Conservation (phyloP, 1,140 invertebrate species). For the Musca vetustissima region DNA sequence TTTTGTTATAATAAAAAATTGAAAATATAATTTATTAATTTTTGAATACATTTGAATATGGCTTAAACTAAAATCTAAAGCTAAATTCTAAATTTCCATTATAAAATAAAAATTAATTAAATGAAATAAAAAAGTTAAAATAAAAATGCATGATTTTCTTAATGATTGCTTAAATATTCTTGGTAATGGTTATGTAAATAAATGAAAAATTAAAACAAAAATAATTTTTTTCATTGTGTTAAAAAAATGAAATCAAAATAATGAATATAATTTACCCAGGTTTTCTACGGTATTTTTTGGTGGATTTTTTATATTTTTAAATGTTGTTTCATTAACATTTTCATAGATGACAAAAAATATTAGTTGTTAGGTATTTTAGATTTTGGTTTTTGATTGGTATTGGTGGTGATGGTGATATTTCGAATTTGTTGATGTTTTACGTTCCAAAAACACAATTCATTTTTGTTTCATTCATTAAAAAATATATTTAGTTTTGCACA, state of each 20-base stretch:
- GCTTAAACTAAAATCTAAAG: not conserved
- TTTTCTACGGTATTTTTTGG: conserved; percentile 33
- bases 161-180: conserved; percentile 33
- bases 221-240: conserved; percentile 1
- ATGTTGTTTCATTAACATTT: conserved; percentile 25
- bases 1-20: not conserved
- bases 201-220: conserved; percentile 2
- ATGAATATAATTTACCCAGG: conserved; percentile 31
- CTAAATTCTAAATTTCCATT: not conserved
- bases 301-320: conserved; percentile 22
- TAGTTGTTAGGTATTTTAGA: conserved; percentile 4
- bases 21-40: conserved; percentile 7
- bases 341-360: conserved; percentile 10
- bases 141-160: conserved; percentile 34
- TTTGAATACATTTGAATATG: not conserved
- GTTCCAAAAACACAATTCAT: conserved; percentile 18
- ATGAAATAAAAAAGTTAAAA: conserved; percentile 14
- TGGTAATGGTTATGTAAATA: not conserved
- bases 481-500: no score
- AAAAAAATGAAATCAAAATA: not conserved
- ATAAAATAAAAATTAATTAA: conserved; percentile 16
- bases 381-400: conserved; percentile 8
- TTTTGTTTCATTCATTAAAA: conserved; percentile 17
- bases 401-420: no score
- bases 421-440: no score